Evolutionary conservation across 2,888 invertebrate species (phyloP).

Genomic region (Rhynchonema sp.): DNA sequence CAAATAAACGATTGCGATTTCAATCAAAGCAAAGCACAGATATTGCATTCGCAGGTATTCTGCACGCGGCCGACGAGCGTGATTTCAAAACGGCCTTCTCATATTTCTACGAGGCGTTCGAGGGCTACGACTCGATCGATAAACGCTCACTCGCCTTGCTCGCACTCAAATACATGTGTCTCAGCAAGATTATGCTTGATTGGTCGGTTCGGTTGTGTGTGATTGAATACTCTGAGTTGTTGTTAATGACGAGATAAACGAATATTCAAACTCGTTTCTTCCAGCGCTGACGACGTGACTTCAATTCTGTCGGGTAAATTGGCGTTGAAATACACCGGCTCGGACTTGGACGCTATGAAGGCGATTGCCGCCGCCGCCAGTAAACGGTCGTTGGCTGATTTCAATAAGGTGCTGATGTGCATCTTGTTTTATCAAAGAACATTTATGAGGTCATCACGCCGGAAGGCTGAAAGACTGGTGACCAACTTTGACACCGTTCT

Average conservation of each 20-base stretch:
- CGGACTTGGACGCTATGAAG: conserved; percentile 89
- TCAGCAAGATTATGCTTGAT: conserved; percentile 94
- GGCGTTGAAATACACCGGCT: conserved; percentile 73
- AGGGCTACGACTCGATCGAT: conserved; percentile 73
- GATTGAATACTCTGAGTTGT: no score
- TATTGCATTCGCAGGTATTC: conserved; percentile 42
- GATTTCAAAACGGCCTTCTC: conserved; percentile 99
- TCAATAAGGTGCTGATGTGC: conserved; percentile 59
- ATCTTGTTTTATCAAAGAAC: no score
- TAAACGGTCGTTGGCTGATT: conserved; percentile 85
- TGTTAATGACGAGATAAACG: no score
- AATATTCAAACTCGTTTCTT: not conserved
- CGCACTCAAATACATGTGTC: conserved; percentile 94
- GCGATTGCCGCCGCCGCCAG: conserved; percentile 82
- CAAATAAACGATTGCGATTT: no score
- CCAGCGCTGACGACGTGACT: conserved; percentile 78
- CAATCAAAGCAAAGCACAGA: no score
- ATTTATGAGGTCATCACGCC: no score
- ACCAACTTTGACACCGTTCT: no score
- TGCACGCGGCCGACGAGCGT: conserved; percentile 97
- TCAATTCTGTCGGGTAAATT: conserved; percentile 86
- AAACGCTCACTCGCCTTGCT: conserved; percentile 73
- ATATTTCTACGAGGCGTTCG: conserved; percentile 97
- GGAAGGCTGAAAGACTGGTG: not conserved
- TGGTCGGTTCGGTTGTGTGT: conserved; percentile 26